Percentiles rank a stretch among this genome's conserved stretches.
Conservation (phyloP, 2,888 invertebrate genomes). For the Tridacna gigas region DNA sequence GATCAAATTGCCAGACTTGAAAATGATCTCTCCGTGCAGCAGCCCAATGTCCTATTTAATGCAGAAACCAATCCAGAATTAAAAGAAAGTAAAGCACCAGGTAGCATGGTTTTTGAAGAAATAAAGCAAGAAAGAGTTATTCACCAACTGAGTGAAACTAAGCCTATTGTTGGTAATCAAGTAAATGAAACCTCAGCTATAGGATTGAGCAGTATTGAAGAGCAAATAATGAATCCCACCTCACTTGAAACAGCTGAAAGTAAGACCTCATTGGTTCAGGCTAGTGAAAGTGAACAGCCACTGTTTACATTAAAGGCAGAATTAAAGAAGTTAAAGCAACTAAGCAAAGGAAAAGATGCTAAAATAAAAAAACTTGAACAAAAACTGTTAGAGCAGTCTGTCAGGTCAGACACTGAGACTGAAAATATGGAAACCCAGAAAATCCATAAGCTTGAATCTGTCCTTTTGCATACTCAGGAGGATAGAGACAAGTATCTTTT, state of each 20-base stretch:
- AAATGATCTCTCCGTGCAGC: neutral
- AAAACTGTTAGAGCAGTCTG: constrained; percentile 13
- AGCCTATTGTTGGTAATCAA: neutral
- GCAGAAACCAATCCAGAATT: too few relatives aligned
- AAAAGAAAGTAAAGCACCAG: neutral
- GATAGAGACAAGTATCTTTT: constrained; percentile 38
- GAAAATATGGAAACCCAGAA: neutral
- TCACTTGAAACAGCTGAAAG: neutral
- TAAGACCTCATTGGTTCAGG: neutral
- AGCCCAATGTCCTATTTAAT: too few relatives aligned
- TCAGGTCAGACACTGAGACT: neutral
- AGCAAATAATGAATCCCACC: neutral
- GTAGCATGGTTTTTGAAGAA: neutral
- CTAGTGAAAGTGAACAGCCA: constrained; percentile 20
- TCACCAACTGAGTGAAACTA: neutral
- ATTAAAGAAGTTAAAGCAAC: constrained; percentile 45
- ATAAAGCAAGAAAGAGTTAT: neutral
- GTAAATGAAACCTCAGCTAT: neutral
- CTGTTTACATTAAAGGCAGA: constrained; percentile 18
- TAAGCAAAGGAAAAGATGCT: constrained; percentile 68
- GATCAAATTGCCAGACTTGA: neutral
- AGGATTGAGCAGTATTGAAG: neutral
- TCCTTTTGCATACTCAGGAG: constrained; percentile 42
- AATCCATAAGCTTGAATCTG: constrained; percentile 29
- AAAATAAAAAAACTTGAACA: constrained; percentile 67